Percentiles rank a stretch among this genome's conserved stretches.
Evolutionary conservation across 2,888 invertebrate genomes (phyloP).

Genomic region (Portevinia maculata): DNA sequence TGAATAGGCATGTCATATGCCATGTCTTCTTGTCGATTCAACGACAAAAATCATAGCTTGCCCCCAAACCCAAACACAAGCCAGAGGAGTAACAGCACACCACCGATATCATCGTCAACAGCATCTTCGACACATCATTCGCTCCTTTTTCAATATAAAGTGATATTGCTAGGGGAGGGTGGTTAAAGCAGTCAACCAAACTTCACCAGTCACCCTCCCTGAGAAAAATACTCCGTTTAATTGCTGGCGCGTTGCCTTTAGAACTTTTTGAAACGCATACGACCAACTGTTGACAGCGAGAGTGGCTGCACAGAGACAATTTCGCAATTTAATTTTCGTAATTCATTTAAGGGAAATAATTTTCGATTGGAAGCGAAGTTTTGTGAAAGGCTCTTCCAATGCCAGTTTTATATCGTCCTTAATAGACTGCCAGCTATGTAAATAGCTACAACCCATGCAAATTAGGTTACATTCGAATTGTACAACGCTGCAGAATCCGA

Average conservation of each 20-base stretch:
- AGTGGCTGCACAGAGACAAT: constrained; percentile 24
- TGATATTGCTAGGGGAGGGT: constrained; percentile 23
- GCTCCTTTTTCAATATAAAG: constrained; percentile 63
- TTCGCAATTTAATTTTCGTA: constrained; percentile 76
- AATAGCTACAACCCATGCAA: background rate
- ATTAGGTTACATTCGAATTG: background rate
- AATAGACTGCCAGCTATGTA: background rate
- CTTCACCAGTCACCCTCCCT: constrained; percentile 1
- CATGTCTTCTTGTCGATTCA: constrained; percentile 53
- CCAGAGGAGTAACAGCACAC: constrained; percentile 14
- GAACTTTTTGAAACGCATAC: constrained; percentile 52
- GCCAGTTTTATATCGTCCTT: background rate
- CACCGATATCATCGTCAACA: constrained; percentile 24
- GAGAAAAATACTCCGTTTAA: constrained; percentile 42
- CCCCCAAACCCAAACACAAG: background rate
- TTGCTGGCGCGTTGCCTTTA: constrained; percentile 56
- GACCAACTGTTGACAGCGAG: constrained; percentile 33
- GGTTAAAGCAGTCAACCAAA: background rate
- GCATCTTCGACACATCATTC: constrained; percentile 69
- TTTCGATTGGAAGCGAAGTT: constrained; percentile 62
- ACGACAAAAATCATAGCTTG: constrained; percentile 36
- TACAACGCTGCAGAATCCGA: background rate
- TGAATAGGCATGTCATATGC: constrained; percentile 68
- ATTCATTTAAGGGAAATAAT: constrained; percentile 75
- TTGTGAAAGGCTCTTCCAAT: background rate